Base-by-base conservation (phyloP, 2,797 vertebrate genomes). In the Sebastes nivosus region DNA sequence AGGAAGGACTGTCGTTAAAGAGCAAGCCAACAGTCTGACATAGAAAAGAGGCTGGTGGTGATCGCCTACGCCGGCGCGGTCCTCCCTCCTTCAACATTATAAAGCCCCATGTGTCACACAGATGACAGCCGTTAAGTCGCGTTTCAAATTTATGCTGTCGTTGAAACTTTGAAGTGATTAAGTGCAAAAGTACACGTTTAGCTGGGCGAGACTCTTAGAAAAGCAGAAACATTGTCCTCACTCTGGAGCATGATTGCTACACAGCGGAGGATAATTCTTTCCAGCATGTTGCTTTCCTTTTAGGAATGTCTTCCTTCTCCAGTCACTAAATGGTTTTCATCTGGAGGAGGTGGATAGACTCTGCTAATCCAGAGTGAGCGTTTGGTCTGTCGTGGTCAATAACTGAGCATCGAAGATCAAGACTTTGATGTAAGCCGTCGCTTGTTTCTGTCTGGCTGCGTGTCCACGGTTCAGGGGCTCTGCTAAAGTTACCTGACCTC, bases 251-350 rank as follows among this genome's bases (percentile, higher is more conserved):
- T 27, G 72, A 87, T 84, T 83, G 78, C 90, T 87, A 67, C 66
- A 61, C 71, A 52, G 69, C 72, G 72, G 78, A 88, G 71, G 78
- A 83, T 94, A 93, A 94, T 93, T 89, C 85, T 93, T 94, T 94
- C 94, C 94, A 95, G 89, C 82, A 91, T 86, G 85, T 76, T 84
- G 92, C 79, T 82, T 75, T 92, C 58, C 60, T 77, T 25, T 80
- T 82, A 89, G 88, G 90, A 92, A 92, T 92, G 87, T 84, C 76
- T 83, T 82, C 83, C 67, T 78, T 72, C 81, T 89, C 81, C 72
- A 87, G 78, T 86, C 86, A 78, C 87, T 87, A 92, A 94, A 94
- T 95, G 86, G 89, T 88, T 95, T 94, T 94, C 94, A 95, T 94
- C 93, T 96, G 94, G 92, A 79, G 79, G 79, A 83, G 82, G 78